Evolutionary conservation across 2,113 vertebrate species (phyloP).

Genomic region (Ammospiza caudacuta): DNA sequence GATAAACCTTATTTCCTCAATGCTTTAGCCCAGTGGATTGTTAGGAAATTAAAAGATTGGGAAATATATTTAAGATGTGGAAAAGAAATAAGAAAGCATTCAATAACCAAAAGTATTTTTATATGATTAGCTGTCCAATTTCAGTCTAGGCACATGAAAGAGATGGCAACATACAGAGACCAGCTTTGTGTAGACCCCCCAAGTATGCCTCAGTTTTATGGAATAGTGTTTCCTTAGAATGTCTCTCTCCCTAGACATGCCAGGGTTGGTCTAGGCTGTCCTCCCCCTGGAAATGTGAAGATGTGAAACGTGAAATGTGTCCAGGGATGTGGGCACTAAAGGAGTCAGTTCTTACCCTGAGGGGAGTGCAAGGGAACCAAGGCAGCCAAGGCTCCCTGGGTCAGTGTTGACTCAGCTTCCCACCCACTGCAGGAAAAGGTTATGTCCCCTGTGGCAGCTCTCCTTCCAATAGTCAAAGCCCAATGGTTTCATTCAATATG

Average conservation of each 20-base stretch:
- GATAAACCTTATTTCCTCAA: background rate
- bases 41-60: background rate
- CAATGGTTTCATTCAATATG: background rate
- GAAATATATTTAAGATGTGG: background rate
- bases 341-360: background rate
- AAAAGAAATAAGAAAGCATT: background rate
- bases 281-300: background rate
- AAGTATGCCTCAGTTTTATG: background rate
- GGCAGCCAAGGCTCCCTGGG: background rate
- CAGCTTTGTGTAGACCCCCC: background rate
- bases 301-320: background rate
- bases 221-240: background rate
- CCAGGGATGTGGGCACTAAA: background rate
- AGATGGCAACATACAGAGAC: background rate
- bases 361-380: background rate
- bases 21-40: background rate
- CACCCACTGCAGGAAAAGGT: background rate
- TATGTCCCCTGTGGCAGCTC: fast-evolving
- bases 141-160: background rate
- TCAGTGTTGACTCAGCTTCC: background rate
- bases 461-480: background rate
- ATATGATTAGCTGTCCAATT: background rate
- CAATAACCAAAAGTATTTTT: background rate
- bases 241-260: background rate
- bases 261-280: background rate